Evolutionary conservation across 1,140 invertebrate genomes (phyloP), one percentile per base, ranked within the genome.

Genomic region (Drosophila parabipectinata): DNA sequence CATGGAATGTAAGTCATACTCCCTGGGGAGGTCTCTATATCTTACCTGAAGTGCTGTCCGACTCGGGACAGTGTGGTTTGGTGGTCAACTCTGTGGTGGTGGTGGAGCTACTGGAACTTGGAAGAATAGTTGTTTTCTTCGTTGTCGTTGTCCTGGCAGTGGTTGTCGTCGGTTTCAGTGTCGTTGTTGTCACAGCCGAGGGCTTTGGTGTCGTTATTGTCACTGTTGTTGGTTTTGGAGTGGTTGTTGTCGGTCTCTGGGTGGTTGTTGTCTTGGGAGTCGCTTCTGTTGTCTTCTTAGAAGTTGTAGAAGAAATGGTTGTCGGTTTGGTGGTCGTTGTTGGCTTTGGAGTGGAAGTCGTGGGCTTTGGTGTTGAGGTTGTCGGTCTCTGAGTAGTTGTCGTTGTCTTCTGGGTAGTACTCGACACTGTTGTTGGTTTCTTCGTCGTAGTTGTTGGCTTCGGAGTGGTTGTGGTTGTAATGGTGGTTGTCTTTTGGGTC

Each of bases 21-120:
- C 32, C 9, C 32, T 34, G 32, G 32, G 30, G 26, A 28, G 4
- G 8, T 34, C 32, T 10, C 0, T 1, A 34, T 1, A 18, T 60
- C 78, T 81, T 80, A 80, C 78, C 78, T 66, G 72, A 39, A 28
- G 64, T 71, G 55, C 34, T 18, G 28, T 64, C 34, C 5, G 26
- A 15, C 8, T 64, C 63, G 12, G 60, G 47, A 34, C 63, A 67
- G 24, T 32, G 60, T 8, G 63, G 60, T 1, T 47, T 48, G 14
- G 60, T 63, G 9, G 28, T 37, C 51, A 68, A 9, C 4, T 47
- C 62, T 2, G 60, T 74, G 10, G 52, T 54, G 18, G 61, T 52
- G 3, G 73, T 63, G 24, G 59, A 41, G 3, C 26, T 45, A 3
- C 12, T 45, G 1, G 12, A 4, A 6, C 18, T n/a, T 2, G 39